These are phyloP conservation scores for Tipula confusa DNA, from an alignment of 2,888 invertebrate genomes.

Conservation along the genomic window DNA sequence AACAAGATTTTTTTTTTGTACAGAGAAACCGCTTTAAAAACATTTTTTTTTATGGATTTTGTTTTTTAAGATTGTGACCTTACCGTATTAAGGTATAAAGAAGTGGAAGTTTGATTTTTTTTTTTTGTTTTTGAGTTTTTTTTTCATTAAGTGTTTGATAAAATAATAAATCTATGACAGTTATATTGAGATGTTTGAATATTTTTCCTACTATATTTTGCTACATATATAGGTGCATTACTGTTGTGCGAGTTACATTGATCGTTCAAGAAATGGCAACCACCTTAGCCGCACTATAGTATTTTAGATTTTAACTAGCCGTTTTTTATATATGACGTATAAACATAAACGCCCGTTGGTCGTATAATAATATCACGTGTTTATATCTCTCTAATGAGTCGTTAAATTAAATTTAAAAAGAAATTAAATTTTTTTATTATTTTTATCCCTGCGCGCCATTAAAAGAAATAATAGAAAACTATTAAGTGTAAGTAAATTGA, in stretches of 20 bases:
- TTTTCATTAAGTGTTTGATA: neutral
- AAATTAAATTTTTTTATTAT: neutral
- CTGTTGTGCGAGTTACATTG: no score
- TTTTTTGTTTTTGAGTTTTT: no score
- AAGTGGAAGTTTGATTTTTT: neutral
- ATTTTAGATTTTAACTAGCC: no score
- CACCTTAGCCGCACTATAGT: no score
- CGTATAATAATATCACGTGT: neutral
- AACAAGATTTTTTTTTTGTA: neutral
- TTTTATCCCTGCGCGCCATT: neutral
- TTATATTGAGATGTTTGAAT: neutral
- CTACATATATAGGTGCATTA: no score
- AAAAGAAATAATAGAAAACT: neutral
- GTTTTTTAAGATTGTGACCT: neutral
- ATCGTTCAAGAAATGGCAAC: neutral
- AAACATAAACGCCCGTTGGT: no score
- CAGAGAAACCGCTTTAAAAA: slow-evolving; percentile 16
- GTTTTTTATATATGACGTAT: no score
- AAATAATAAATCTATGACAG: neutral
- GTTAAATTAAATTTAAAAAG: neutral
- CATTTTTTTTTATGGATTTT: neutral
- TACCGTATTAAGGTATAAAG: neutral
- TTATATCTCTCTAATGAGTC: neutral
- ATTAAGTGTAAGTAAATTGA: neutral
- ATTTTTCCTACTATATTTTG: neutral